Base-by-base conservation (phyloP, 2,888 invertebrate species). In the Cantharis nigra region DNA sequence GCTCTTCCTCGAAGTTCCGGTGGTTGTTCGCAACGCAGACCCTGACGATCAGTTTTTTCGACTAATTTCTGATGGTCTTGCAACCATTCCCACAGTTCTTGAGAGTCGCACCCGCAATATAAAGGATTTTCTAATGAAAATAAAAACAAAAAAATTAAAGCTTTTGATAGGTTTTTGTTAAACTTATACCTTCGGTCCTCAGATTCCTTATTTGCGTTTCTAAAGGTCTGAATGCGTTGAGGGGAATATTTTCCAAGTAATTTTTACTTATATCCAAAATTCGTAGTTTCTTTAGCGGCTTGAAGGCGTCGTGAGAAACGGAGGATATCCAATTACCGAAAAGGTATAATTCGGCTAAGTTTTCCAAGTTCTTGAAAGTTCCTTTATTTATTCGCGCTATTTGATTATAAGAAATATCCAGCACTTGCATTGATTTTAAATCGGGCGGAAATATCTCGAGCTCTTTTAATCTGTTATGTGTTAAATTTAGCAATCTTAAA, bases 11-110 rank as follows among this genome's bases (percentile, higher is more conserved):
- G 92, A 80, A 96, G 91, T 87, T 95, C 94, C 80, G 94, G 93
- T 0, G 97, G 97, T 84, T 95, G 94, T 87, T 96, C 95, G 88
- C 97, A 97, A 81, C 93, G 92, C 83, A 96, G 91, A 77, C 89
- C 85, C 10, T 71, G 62, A 7, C 72, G 70, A 30, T 75, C 74
- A 2, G 77, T 65, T 81, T 84, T 84, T 74, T 87, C 87, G 28
- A 94, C 90, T 76, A 94, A 91, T 89, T 96, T 96, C 85, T 94
- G 92, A 90, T 98, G 96, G 87, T 96, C 95, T 85, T 95, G 91
- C 86, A 97, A 91, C 97, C 97, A 98, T 89, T 94, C 95, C 96
- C 97, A 97, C 70, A 97, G 91, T 87, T 96, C 95, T 89, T 96
- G 95, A 78, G 96, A 93, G 87, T 97, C 96, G 88, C 97, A 98